These are phyloP conservation scores for Desoria tigrina DNA, from an alignment of 2,888 invertebrate genomes.

Conservation along the genomic window DNA sequence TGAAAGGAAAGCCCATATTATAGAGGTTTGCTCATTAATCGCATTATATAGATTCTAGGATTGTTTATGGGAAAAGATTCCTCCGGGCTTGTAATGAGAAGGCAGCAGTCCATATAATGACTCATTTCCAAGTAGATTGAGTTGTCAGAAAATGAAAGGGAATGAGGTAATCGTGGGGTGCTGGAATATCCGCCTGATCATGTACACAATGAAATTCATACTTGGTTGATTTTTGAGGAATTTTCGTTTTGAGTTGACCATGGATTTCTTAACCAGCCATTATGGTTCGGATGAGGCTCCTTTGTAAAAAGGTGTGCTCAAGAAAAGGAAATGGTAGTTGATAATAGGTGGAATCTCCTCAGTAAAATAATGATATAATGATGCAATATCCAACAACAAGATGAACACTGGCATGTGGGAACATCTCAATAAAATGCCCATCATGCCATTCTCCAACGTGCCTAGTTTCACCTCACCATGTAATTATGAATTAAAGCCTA, in stretches of 20 bases:
- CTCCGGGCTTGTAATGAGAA: slow-evolving; percentile 17
- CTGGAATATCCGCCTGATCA: too few relatives aligned
- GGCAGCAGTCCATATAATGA: slow-evolving; percentile 7
- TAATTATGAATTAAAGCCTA: slow-evolving; percentile 17
- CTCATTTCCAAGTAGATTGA: slow-evolving; percentile 17
- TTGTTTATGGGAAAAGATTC: too few relatives aligned
- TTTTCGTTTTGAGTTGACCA: slow-evolving; percentile 8
- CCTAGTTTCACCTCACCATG: slow-evolving; percentile 17
- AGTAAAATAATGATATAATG: slow-evolving; percentile 7
- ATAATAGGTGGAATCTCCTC: background rate
- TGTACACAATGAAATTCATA: too few relatives aligned
- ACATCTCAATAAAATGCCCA: slow-evolving; percentile 21
- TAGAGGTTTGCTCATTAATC: too few relatives aligned
- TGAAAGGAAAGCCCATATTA: too few relatives aligned
- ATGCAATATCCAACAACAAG: slow-evolving; percentile 18
- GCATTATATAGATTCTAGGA: too few relatives aligned
- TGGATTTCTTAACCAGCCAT: too few relatives aligned
- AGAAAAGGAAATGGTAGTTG: slow-evolving; percentile 17
- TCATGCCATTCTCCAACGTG: slow-evolving; percentile 14
- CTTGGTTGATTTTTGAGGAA: slow-evolving; percentile 14
- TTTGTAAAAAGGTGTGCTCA: slow-evolving; percentile 10
- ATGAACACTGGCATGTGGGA: slow-evolving; percentile 19
- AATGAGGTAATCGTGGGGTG: background rate
- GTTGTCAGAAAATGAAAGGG: slow-evolving; percentile 6
- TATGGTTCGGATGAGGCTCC: too few relatives aligned